Evolutionary conservation across 1,140 invertebrate species (phyloP).

Genomic region (Heliconius hewitsoni): DNA sequence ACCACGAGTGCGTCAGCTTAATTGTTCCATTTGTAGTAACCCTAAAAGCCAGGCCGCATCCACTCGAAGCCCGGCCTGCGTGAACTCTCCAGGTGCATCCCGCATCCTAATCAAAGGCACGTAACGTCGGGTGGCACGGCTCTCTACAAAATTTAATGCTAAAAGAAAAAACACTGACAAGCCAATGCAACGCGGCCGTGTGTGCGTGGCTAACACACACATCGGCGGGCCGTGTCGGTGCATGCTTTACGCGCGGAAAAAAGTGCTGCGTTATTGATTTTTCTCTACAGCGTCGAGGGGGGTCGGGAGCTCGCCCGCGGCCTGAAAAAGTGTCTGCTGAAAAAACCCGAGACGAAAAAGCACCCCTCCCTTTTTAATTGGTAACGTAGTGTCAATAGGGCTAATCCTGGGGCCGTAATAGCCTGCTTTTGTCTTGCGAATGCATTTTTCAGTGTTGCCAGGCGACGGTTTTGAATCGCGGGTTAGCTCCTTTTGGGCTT

Average conservation of each 20-base stretch:
- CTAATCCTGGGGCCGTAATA: slow-evolving; percentile 77
- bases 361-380: slow-evolving; percentile 80
- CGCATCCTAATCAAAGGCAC: slow-evolving; percentile 65
- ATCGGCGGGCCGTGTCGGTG: slow-evolving; percentile 64
- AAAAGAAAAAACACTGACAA: slow-evolving; percentile 69
- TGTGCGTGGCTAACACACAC: slow-evolving; percentile 62
- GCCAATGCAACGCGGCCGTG: slow-evolving; percentile 56
- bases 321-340: slow-evolving; percentile 80
- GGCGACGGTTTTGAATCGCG: slow-evolving; percentile 56
- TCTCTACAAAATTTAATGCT: slow-evolving; percentile 68
- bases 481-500: slow-evolving; percentile 50
- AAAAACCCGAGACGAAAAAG: slow-evolving; percentile 80
- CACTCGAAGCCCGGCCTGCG: slow-evolving; percentile 38
- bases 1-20: slow-evolving; percentile 9
- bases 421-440: slow-evolving; percentile 75
- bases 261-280: slow-evolving; percentile 80
- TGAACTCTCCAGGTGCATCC: slow-evolving; percentile 62
- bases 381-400: slow-evolving; percentile 81
- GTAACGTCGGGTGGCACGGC: slow-evolving; percentile 47
- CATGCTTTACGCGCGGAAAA: slow-evolving; percentile 80
- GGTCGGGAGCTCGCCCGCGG: slow-evolving; percentile 63
- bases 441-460: slow-evolving; percentile 77
- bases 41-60: slow-evolving; percentile 27
- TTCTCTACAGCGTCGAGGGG: slow-evolving; percentile 69
- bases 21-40: slow-evolving; percentile 24